Evolutionary conservation across 2,888 invertebrate genomes (phyloP), one percentile per base, ranked within the genome.

Genomic region (Microlaimidae sp.): DNA sequence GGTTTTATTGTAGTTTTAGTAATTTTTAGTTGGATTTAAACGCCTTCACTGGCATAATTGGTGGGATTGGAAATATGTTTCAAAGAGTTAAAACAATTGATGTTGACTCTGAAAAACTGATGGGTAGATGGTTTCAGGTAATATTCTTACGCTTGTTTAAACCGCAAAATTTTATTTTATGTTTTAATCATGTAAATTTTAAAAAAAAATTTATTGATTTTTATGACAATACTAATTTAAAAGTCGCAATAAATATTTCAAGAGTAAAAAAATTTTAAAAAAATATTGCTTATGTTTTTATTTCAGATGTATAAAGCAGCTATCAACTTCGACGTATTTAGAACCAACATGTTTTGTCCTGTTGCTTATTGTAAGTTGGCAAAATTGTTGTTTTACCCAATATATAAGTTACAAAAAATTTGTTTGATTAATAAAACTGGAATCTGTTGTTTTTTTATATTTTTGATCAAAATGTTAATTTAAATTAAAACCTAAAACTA

Each of bases 261-360:
- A 47, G 48, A 48, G n/a, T 29, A 26, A 27, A 17, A 5, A 21
- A 27, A 48, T 24, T 48, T 24, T 3, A 19, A 2, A 1, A 32
- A 5, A 32, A 4, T 21, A 23, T n/a, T 7, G 38, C 38, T 7
- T 21, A 5, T 10, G 19, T 26, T 17, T 25, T 13, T 26, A n/a
- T 56, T 60, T 19, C 61, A 66, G 61, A 64, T 68, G 62, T 69
- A 69, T 60, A 69, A 69, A 41, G 67, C 69, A 13, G 66, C 69
- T 17, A 65, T 69, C 54, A 69, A 66, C 56, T 69, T 69, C 51
- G 69, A 69, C 58, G 64, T 69, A 29, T 66, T 69, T 58, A 58
- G 65, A 13, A 67, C 67, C 2, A 65, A 68, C 49, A 69, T 69
- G 66, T 69, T 63, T 60, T 69, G 69, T 52, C 66, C 66, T 10